Evolutionary conservation across 2,113 vertebrate species (phyloP).

Genomic region (Chionomys nivalis): DNA sequence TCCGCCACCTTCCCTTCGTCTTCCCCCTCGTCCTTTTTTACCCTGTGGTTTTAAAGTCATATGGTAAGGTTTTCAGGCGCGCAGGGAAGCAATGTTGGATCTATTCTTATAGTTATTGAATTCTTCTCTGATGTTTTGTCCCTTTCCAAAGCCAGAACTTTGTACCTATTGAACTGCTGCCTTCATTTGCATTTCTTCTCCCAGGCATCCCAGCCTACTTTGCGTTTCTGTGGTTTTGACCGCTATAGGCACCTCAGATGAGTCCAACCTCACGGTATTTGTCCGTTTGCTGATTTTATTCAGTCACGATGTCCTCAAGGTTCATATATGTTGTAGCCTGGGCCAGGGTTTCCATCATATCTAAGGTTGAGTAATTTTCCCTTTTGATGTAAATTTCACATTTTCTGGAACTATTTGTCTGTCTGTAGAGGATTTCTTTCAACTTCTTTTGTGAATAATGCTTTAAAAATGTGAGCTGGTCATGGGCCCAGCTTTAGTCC

Average conservation of each 20-base stretch:
- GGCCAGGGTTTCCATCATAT: background rate
- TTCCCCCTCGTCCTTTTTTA: background rate
- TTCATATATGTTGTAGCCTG: background rate
- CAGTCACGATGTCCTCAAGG: background rate
- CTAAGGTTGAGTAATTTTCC: background rate
- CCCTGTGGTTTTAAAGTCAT: conserved; percentile 13
- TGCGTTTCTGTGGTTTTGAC: background rate
- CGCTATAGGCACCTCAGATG: background rate
- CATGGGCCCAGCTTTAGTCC: too few species aligned
- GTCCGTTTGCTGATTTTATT: background rate
- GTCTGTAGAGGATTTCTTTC: too few species aligned
- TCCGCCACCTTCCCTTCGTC: background rate
- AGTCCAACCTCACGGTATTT: background rate
- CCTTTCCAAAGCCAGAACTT: background rate
- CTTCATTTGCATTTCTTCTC: accelerated
- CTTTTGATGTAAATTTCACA: background rate
- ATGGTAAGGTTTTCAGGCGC: conserved; percentile 23
- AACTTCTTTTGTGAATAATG: background rate
- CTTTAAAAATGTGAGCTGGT: background rate
- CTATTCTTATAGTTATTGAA: background rate
- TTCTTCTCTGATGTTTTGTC: background rate
- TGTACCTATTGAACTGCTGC: background rate
- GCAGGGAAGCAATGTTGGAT: background rate
- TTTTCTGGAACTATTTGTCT: background rate
- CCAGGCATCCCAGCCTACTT: background rate